Conservation (phyloP, 2,113 vertebrate genomes). For the Thalassarche chlororhynchos region DNA sequence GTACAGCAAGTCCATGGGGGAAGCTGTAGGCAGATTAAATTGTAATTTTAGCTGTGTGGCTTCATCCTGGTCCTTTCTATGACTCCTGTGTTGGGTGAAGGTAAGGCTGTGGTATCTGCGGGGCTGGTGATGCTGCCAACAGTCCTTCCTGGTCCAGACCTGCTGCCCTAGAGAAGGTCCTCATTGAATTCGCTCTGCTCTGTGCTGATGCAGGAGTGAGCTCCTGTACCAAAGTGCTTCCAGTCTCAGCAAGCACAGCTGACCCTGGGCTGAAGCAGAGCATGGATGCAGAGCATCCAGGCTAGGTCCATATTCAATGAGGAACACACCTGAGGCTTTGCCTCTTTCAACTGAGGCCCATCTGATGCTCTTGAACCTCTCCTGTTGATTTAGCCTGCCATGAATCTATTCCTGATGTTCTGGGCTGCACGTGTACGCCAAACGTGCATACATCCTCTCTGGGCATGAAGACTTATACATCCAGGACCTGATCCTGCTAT, state of each 20-base stretch:
- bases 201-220: background rate
- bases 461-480: background rate
- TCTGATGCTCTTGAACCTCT: background rate
- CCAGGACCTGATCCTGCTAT: background rate
- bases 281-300: background rate
- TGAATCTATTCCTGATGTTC: background rate
- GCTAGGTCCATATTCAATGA: background rate
- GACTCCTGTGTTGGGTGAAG: background rate
- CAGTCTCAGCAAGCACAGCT: background rate
- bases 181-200: background rate
- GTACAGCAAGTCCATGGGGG: background rate
- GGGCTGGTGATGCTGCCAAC: background rate
- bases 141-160: background rate
- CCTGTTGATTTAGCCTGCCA: background rate
- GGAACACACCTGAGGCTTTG: background rate
- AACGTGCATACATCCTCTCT: fast-evolving
- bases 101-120: background rate
- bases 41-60: background rate
- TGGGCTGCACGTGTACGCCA: background rate
- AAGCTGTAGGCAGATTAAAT: background rate
- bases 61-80: background rate
- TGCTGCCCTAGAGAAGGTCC: background rate
- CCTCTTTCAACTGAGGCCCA: background rate
- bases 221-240: background rate
- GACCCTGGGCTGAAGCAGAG: background rate